Evolutionary conservation across 2,113 vertebrate species (phyloP).

Genomic region (Ascaphus truei): DNA sequence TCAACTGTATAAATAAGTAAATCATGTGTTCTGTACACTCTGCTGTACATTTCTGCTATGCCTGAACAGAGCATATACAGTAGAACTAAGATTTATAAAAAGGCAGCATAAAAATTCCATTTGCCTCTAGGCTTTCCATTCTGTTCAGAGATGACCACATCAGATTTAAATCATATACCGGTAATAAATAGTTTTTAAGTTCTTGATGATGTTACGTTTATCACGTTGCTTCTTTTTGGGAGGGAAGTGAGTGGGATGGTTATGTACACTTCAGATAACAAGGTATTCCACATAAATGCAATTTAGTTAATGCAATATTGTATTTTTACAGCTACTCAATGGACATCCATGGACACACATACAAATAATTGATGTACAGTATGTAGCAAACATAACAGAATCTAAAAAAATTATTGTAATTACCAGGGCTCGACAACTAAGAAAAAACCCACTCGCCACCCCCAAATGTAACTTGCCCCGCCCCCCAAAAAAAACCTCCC

Average conservation of each 20-base stretch:
- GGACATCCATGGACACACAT: neutral
- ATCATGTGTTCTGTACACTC: neutral
- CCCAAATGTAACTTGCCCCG: no score
- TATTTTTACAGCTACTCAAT: neutral
- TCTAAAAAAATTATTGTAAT: no score
- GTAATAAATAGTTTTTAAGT: slow-evolving; percentile 19
- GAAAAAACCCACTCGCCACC: no score
- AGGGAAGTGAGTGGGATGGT: neutral
- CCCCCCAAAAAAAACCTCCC: no score
- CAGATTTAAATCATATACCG: neutral
- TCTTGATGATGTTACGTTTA: slow-evolving; percentile 23
- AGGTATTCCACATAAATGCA: neutral
- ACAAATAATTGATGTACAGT: neutral
- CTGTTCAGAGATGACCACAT: neutral
- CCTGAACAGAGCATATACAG: neutral
- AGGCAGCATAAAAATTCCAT: neutral
- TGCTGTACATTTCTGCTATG: neutral
- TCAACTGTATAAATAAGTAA: neutral
- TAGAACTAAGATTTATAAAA: neutral
- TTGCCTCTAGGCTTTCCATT: neutral
- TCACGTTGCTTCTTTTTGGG: neutral
- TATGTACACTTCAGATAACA: neutral
- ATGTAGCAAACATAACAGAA: neutral
- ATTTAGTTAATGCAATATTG: neutral
- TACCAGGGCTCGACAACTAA: no score